Evolutionary conservation across 2,797 vertebrate species (phyloP).

Genomic region (Mustela erminea): DNA sequence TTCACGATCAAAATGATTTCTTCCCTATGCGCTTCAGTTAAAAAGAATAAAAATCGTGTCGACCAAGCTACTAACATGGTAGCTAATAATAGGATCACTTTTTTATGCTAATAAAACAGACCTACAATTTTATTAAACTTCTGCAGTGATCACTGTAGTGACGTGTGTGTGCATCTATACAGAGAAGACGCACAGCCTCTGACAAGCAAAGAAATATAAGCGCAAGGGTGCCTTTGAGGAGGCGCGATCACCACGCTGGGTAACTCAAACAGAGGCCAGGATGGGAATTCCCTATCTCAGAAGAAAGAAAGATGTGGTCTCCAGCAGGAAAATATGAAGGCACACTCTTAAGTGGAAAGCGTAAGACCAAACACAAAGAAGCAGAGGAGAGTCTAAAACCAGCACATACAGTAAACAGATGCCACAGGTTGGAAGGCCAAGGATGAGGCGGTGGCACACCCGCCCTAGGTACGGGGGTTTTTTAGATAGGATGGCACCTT

Average conservation of each 20-base stretch:
- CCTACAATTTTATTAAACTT: slow-evolving; percentile 5
- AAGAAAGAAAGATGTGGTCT: not conserved
- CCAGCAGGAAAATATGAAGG: not conserved
- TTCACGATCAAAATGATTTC: not conserved
- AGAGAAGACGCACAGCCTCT: not conserved
- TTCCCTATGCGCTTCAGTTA: not conserved
- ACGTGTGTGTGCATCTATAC: not conserved
- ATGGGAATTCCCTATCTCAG: not conserved
- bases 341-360: not conserved
- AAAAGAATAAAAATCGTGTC: slow-evolving; percentile 21
- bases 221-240: not conserved
- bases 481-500: not conserved
- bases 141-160: not conserved
- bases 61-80: not conserved
- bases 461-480: not conserved
- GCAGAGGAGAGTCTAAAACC: not conserved
- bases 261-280: not conserved
- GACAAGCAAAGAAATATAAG: not conserved
- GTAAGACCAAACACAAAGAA: not conserved
- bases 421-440: not conserved
- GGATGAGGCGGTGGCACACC: not conserved
- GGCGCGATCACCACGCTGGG: not conserved
- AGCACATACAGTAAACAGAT: not conserved
- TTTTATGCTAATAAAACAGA: not conserved
- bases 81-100: not conserved